Conservation (phyloP, 1,140 invertebrate genomes). For the Phymastichus coffea region DNA sequence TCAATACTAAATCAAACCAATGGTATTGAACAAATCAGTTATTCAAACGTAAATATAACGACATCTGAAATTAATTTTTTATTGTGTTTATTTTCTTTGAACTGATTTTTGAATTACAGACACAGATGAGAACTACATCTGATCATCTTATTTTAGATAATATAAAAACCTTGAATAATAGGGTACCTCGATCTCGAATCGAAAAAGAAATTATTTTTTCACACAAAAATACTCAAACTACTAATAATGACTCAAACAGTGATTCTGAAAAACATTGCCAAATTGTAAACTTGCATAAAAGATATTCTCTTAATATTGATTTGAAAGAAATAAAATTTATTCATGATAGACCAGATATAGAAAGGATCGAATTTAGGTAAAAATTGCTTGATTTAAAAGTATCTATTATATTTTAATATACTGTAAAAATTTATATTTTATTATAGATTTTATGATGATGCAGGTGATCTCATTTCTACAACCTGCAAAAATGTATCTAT, state of each 20-base stretch:
- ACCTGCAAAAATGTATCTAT: conserved; percentile 35
- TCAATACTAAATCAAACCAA: background rate
- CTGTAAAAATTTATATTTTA: conserved; percentile 1
- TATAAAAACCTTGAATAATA: no score
- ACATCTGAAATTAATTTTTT: background rate
- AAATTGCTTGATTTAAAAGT: background rate
- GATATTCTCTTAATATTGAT: conserved; percentile 42
- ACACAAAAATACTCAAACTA: background rate
- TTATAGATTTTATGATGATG: conserved; percentile 54
- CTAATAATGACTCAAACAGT: background rate
- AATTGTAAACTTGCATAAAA: background rate
- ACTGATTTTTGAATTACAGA: background rate
- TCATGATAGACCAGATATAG: conserved; percentile 30
- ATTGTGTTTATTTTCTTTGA: background rate
- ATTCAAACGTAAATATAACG: background rate
- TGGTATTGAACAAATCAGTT: background rate
- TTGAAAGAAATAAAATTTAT: conserved; percentile 39
- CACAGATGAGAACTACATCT: no score
- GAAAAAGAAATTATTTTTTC: background rate
- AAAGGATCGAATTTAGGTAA: conserved; percentile 48
- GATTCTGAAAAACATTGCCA: no score
- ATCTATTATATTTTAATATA: background rate
- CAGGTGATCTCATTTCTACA: conserved; percentile 44
- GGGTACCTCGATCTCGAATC: background rate
- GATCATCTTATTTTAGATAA: no score